Evolutionary conservation across 1,140 invertebrate species (phyloP).

Genomic region (Oreohelix idahoensis): DNA sequence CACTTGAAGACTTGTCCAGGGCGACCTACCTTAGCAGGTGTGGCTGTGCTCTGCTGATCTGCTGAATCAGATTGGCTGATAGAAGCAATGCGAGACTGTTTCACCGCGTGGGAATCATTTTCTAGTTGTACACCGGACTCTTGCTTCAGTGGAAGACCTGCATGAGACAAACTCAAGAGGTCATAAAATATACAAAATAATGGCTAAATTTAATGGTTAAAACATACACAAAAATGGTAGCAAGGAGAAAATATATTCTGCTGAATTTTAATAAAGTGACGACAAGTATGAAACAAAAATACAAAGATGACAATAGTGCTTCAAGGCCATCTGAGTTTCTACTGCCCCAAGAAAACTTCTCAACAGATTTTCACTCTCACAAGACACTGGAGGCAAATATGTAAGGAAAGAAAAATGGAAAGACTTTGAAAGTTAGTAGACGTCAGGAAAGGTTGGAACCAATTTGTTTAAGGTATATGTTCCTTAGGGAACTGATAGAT

Average conservation of each 20-base stretch:
- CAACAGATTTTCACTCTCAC: conserved; percentile 41
- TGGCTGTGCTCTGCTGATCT: conserved; percentile 8
- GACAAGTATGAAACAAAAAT: too few relatives aligned
- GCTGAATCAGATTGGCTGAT: background rate
- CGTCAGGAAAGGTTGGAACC: background rate
- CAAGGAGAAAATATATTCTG: too few relatives aligned
- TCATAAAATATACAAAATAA: too few relatives aligned
- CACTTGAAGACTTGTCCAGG: conserved; percentile 78
- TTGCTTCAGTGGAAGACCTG: conserved; percentile 2
- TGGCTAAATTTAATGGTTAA: too few relatives aligned
- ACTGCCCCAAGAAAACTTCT: conserved; percentile 81
- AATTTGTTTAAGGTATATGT: too few relatives aligned
- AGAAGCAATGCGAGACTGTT: background rate
- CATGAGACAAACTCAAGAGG: background rate
- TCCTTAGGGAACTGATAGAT: too few relatives aligned
- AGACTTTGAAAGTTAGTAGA: too few relatives aligned
- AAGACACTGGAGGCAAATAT: background rate
- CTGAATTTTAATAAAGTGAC: too few relatives aligned
- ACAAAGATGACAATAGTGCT: too few relatives aligned
- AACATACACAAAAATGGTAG: too few relatives aligned
- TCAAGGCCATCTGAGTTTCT: conserved; percentile 92
- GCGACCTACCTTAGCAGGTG: conserved; percentile 49
- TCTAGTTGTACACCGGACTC: background rate
- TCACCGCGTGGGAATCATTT: background rate
- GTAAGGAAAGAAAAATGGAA: too few relatives aligned